Base-by-base conservation (phyloP, 2,888 invertebrate species). In the Crossocerus cetratus region DNA sequence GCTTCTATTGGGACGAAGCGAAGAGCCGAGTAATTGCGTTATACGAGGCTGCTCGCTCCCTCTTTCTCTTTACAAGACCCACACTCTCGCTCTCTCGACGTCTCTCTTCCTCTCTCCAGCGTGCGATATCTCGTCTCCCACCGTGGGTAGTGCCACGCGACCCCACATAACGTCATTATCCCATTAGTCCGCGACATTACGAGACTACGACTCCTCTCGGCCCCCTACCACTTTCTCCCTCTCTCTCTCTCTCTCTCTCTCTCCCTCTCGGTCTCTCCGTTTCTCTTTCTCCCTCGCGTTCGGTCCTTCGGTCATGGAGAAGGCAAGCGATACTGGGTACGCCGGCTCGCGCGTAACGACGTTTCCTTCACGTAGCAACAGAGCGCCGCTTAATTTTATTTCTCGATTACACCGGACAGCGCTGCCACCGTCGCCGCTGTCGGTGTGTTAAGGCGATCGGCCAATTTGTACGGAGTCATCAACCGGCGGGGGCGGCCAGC, bases 161-260 rank as follows among this genome's bases (percentile, higher is more conserved):
- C 80, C 80, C 77, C 81, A 71, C 64, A 32, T 57, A 85, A 84
- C 76, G 72, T 83, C 77, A 78, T 85, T 84, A 85, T 84, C 80
- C 80, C 79, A 82, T 85, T 83, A 81, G 78, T 64, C 63, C 57
- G 72, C 76, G 74, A 75, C 80, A 68, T 78, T 62, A 65, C 65
- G 65, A 60, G 72, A 67, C 68, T 64, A 64, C 67, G 67, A 54
- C 44, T 62, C 44, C 63, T 67, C 23, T 23, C 43, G 49, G 43
- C 11, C 32, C 8, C 32, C 11, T 32, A 4, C 32, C 32, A 32
- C 32, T 32, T 8, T 4, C 32, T 4, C 32, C 1, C 32, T 32
- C 32, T 32, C 32, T 32, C 3, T 32, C 20, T 18, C 20, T 21
- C 61, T 56, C 32, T 44, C 44, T 56, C 22, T 61, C 62, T 45